Percentiles rank a stretch among this genome's conserved stretches.
phyloP scores from a whole-genome alignment of 2,797 vertebrate genomes.

The Limnodromus scolopaceus region DNA sequence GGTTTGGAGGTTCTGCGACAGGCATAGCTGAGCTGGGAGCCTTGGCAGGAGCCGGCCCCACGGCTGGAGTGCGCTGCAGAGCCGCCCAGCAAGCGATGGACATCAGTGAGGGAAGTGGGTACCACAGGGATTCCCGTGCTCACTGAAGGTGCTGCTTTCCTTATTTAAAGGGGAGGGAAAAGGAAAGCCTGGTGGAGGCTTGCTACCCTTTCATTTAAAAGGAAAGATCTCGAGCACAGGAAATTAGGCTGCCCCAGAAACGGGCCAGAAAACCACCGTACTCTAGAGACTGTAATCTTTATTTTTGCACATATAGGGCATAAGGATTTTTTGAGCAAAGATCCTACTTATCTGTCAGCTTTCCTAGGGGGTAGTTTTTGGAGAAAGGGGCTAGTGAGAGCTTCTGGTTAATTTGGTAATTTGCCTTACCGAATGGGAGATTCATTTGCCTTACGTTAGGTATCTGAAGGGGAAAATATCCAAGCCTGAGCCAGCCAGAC shows the following conservation, averaged over 20 bases:
- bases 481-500: neutral
- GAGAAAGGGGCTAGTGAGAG: neutral
- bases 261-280: neutral
- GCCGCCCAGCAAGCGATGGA: neutral
- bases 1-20: neutral
- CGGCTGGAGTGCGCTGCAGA: neutral
- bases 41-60: neutral
- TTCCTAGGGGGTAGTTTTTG: neutral
- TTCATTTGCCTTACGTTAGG: neutral
- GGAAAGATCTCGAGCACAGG: neutral
- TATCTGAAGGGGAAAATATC: neutral
- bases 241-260: constrained; percentile 61
- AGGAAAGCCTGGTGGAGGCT: neutral
- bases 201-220: neutral
- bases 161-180: neutral
- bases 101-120: rapidly evolving
- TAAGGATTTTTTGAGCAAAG: neutral
- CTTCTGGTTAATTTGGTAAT: neutral
- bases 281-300: constrained; percentile 15
- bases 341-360: neutral
- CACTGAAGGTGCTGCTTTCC: neutral
- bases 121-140: neutral
- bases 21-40: neutral
- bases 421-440: neutral
- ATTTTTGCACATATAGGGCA: constrained; percentile 47